Percentiles rank a stretch among this genome's conserved stretches.
Conservation (phyloP, 1,140 invertebrate genomes). For the Trichogramma pretiosum region DNA sequence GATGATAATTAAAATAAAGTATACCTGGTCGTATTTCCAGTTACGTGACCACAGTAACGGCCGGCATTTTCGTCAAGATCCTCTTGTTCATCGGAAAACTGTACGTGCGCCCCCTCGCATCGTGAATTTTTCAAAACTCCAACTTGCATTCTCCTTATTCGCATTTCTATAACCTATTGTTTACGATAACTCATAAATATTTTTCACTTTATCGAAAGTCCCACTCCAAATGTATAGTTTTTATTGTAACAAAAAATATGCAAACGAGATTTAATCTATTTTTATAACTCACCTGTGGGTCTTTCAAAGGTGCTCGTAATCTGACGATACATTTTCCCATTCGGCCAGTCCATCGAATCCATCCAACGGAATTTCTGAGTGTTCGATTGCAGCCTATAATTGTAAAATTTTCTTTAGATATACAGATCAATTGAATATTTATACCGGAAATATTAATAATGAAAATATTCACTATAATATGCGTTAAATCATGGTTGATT, state of each 20-base stretch:
- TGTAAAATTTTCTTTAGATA: too few species aligned
- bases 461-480: too few species aligned
- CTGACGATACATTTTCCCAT: conserved; percentile 35
- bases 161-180: conserved; percentile 32
- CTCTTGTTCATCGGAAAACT: conserved; percentile 30
- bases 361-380: conserved; percentile 34
- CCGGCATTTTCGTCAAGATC: conserved; percentile 28
- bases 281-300: conserved; percentile 35
- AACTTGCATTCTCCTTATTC: conserved; percentile 33
- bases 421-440: neutral
- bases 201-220: neutral
- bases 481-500: neutral
- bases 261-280: neutral
- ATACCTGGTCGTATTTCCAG: conserved; percentile 35
- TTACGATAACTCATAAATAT: neutral
- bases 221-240: too few species aligned
- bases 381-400: conserved; percentile 36
- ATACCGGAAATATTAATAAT: too few species aligned
- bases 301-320: conserved; percentile 31
- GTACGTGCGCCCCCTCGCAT: conserved; percentile 34
- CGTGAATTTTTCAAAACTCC: conserved; percentile 32
- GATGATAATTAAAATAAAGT: too few species aligned
- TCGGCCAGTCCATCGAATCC: conserved; percentile 38
- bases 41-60: conserved; percentile 36
- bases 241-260: conserved; percentile 1